Conservation (phyloP, 2,888 invertebrate genomes). For the Oscheius myriophilus region DNA sequence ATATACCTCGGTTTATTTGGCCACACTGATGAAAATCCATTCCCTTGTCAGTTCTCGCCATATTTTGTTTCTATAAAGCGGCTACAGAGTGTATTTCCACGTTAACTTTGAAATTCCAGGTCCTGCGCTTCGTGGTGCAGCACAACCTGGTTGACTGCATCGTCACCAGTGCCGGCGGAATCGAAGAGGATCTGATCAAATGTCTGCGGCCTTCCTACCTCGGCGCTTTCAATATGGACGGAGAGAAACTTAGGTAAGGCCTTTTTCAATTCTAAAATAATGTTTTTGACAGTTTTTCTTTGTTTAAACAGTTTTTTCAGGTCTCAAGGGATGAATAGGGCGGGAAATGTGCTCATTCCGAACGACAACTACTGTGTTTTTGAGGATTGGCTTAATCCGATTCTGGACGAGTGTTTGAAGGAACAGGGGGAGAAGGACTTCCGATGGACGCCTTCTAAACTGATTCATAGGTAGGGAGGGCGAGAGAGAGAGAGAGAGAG, state of each 20-base stretch:
- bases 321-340: slow-evolving; percentile 83
- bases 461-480: slow-evolving; percentile 76
- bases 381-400: slow-evolving; percentile 95
- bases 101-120: too few species aligned
- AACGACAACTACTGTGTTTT: slow-evolving; percentile 98
- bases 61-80: too few species aligned
- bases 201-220: slow-evolving; percentile 92
- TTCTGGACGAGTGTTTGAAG: slow-evolving; percentile 86
- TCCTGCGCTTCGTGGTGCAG: slow-evolving; percentile 74
- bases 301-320: slow-evolving; percentile 24
- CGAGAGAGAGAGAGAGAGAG: not conserved
- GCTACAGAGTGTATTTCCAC: too few species aligned
- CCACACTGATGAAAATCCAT: too few species aligned
- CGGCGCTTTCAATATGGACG: slow-evolving; percentile 74
- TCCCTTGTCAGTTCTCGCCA: too few species aligned
- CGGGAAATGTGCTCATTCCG: slow-evolving; percentile 93
- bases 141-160: slow-evolving; percentile 85
- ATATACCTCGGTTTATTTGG: too few species aligned
- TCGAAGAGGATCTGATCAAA: slow-evolving; percentile 99
- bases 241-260: slow-evolving; percentile 75
- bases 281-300: slow-evolving; percentile 3
- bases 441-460: slow-evolving; percentile 90
- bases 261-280: not conserved
- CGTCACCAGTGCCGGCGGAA: slow-evolving; percentile 95
- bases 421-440: slow-evolving; percentile 78